Evolutionary conservation across 2,113 vertebrate genomes (phyloP).

Genomic region (Chaetorhynchus papuensis): DNA sequence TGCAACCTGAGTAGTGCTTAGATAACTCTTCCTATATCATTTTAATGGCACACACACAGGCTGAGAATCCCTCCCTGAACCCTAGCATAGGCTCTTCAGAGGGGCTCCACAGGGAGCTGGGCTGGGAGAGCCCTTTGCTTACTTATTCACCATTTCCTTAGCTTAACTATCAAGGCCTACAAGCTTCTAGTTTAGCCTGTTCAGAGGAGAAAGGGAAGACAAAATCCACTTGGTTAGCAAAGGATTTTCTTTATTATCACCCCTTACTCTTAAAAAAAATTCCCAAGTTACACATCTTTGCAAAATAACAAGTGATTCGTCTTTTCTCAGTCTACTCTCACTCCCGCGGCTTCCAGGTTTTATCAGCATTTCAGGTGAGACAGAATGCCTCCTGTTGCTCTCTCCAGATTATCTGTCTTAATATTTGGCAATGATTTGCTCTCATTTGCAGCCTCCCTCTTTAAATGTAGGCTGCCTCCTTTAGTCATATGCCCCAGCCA

Average conservation of each 20-base stretch:
- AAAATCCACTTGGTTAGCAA: not conserved
- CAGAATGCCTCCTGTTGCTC: slow-evolving; percentile 35
- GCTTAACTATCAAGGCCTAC: not conserved
- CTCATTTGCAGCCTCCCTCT: not conserved
- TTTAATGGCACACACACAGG: not conserved
- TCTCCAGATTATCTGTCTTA: slow-evolving; percentile 2
- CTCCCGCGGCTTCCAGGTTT: slow-evolving; percentile 30
- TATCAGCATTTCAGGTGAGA: slow-evolving; percentile 49
- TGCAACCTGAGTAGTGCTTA: not conserved
- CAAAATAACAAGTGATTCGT: not conserved
- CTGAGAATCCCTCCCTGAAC: not conserved
- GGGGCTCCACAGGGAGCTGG: not conserved
- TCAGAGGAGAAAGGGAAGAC: not conserved
- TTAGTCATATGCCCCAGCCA: not conserved
- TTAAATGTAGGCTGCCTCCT: not conserved
- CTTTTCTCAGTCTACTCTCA: slow-evolving; percentile 37
- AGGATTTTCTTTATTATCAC: not conserved
- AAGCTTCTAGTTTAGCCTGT: not conserved
- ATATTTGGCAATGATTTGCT: not conserved
- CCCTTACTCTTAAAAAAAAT: not conserved
- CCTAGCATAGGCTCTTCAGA: not conserved
- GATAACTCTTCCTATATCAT: not conserved
- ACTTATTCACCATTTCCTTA: not conserved
- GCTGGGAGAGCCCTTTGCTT: not conserved
- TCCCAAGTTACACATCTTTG: not conserved